Percentiles rank a stretch among this genome's conserved stretches.
Evolutionary conservation across 2,888 invertebrate species (phyloP).

Genomic region (Cephonodes hylas): DNA sequence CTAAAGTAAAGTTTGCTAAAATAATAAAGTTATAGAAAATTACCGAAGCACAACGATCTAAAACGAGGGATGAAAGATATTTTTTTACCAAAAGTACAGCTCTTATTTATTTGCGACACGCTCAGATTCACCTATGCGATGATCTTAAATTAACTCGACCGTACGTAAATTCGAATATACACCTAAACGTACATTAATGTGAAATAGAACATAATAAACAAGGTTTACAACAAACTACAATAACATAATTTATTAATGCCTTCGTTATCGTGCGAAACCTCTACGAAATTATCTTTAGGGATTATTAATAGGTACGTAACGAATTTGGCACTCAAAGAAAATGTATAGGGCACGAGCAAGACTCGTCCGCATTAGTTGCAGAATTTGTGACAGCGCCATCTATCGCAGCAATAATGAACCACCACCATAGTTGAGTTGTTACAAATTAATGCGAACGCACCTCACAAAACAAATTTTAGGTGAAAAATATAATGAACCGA

Average conservation of each 20-base stretch:
- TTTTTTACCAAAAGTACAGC: constrained; percentile 67
- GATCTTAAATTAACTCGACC: not conserved
- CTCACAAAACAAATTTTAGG: not conserved
- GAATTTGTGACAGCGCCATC: not conserved
- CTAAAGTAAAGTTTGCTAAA: not conserved
- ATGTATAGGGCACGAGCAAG: constrained; percentile 25
- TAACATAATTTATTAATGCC: constrained; percentile 35
- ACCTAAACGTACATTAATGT: constrained; percentile 7
- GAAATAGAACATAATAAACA: constrained; percentile 27
- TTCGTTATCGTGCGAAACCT: constrained; percentile 79
- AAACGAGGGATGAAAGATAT: constrained; percentile 72
- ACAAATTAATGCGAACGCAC: not conserved
- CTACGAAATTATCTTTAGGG: constrained; percentile 68
- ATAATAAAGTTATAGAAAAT: not conserved
- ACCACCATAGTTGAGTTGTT: not conserved
- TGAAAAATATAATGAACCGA: not conserved
- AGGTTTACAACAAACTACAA: constrained; percentile 24
- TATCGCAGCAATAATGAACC: not conserved
- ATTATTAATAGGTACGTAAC: constrained; percentile 59
- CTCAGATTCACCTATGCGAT: not conserved
- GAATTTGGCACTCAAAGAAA: constrained; percentile 49
- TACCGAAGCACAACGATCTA: constrained; percentile 19
- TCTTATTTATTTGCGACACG: constrained; percentile 45
- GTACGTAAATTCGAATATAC: not conserved
- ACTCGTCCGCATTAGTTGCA: not conserved